Percentiles rank a stretch among this genome's conserved stretches.
Evolutionary conservation across 2,797 vertebrate species (phyloP).

Genomic region (Enteromius thamalakanensis): DNA sequence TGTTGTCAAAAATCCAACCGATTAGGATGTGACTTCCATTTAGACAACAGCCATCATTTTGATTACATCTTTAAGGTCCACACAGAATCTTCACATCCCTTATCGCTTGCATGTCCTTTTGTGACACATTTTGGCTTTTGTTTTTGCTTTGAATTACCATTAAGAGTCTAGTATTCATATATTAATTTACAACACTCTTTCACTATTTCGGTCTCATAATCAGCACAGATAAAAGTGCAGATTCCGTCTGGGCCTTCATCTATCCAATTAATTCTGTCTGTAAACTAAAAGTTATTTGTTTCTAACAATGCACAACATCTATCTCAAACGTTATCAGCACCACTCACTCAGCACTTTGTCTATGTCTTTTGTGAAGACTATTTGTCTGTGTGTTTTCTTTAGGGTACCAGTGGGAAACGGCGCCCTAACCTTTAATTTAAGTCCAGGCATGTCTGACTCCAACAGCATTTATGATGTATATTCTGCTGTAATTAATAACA

Average conservation of each 20-base stretch:
- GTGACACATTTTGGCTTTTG: background rate
- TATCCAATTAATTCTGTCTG: background rate
- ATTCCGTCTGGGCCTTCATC: background rate
- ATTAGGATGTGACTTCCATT: conserved; percentile 3
- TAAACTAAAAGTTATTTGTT: background rate
- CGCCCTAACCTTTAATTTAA: conserved; percentile 44
- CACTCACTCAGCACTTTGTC: conserved; percentile 35
- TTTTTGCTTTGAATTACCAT: background rate
- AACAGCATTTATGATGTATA: conserved; percentile 59
- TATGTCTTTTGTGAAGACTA: conserved; percentile 39
- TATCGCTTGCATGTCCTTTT: background rate
- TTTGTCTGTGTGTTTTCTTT: conserved; percentile 25
- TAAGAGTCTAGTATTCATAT: background rate
- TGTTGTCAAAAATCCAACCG: background rate
- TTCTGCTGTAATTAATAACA: conserved; percentile 56
- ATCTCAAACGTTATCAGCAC: conserved; percentile 3
- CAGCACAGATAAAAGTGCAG: background rate
- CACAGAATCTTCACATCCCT: background rate
- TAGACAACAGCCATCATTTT: conserved; percentile 8
- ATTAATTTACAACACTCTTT: background rate
- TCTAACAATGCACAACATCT: background rate
- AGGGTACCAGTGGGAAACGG: conserved; percentile 37
- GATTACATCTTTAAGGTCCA: background rate
- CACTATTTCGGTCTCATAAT: background rate
- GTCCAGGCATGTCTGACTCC: conserved; percentile 59